Percentiles rank a stretch among this genome's conserved stretches.
phyloP scores from a whole-genome alignment of 37 sponge, comb jelly and placozoan species.

The Cliona cf. orientalis region DNA sequence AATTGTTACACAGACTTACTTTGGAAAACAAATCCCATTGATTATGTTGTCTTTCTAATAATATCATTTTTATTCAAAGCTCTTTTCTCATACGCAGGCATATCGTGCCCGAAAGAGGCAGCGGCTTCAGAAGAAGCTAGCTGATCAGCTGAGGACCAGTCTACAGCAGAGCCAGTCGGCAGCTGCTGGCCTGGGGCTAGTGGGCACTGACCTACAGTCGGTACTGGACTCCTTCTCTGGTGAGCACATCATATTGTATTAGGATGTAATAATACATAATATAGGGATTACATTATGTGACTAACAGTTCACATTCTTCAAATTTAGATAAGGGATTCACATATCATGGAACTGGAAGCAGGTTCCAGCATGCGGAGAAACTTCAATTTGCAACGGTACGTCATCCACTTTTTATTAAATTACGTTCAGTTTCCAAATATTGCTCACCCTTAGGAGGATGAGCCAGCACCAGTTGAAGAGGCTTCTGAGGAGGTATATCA shows the following conservation, averaged over 20 bases:
- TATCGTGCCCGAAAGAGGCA: conserved; percentile 74
- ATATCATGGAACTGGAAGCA: conserved; percentile 64
- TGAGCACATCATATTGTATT: too few species aligned
- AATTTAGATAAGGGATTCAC: neutral
- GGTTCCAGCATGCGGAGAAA: conserved; percentile 89
- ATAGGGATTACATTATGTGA: neutral
- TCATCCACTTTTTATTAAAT: neutral
- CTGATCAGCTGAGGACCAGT: conserved; percentile 70
- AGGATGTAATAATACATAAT: neutral
- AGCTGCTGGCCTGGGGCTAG: conserved; percentile 13
- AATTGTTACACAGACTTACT: too few species aligned
- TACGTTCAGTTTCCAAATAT: neutral
- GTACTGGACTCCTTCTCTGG: conserved; percentile 74
- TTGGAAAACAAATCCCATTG: too few species aligned
- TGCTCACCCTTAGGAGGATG: conserved; percentile 45
- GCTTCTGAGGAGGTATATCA: conserved; percentile 55
- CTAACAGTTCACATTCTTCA: conserved; percentile 1
- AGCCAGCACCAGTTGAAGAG: conserved; percentile 44
- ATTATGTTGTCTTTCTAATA: neutral
- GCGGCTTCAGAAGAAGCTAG: conserved; percentile 65
- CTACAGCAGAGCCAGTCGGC: conserved; percentile 33
- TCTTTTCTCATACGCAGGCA: conserved; percentile 38
- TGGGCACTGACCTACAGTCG: conserved; percentile 58
- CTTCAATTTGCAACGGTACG: conserved; percentile 85
- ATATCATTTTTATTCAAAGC: neutral